Percentiles rank a stretch among this genome's conserved stretches.
Conservation (phyloP, 2,888 invertebrate genomes). For the Listrodromus nycthemerus region DNA sequence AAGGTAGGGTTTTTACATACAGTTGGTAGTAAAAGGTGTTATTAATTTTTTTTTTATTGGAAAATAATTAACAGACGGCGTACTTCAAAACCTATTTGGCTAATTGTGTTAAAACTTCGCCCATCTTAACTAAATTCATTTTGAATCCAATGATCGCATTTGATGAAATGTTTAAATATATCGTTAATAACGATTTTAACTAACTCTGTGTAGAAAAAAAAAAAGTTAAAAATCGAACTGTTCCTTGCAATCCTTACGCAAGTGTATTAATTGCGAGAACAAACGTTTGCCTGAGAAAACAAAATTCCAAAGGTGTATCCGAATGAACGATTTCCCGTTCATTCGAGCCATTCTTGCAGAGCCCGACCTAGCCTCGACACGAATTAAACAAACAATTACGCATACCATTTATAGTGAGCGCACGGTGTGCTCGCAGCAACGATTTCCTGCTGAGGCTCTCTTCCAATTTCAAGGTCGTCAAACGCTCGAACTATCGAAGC, state of each 20-base stretch:
- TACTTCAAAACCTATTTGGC: too few species aligned
- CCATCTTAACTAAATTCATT: too few species aligned
- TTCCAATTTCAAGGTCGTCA: slow-evolving; percentile 43
- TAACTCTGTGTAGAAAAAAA: neutral
- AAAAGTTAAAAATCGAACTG: too few species aligned
- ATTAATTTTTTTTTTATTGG: too few species aligned
- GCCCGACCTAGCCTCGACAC: neutral
- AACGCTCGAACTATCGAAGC: slow-evolving; percentile 31
- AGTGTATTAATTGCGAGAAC: too few species aligned
- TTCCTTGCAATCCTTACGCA: too few species aligned
- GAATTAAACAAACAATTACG: slow-evolving; percentile 3
- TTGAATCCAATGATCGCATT: too few species aligned
- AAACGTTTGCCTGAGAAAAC: neutral
- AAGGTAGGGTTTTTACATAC: too few species aligned
- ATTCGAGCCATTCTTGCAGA: neutral
- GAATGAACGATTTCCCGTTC: neutral
- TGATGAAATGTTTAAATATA: too few species aligned
- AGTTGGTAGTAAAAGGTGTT: too few species aligned
- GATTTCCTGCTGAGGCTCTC: neutral
- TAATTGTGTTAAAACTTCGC: too few species aligned
- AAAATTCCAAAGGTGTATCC: neutral
- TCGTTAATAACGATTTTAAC: neutral
- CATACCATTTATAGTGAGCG: neutral
- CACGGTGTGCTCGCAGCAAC: neutral
- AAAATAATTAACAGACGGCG: too few species aligned